Evolutionary conservation across 2,888 invertebrate genomes (phyloP), one percentile per base, ranked within the genome.

Genomic region (Marasmarcha lunaedactyla): DNA sequence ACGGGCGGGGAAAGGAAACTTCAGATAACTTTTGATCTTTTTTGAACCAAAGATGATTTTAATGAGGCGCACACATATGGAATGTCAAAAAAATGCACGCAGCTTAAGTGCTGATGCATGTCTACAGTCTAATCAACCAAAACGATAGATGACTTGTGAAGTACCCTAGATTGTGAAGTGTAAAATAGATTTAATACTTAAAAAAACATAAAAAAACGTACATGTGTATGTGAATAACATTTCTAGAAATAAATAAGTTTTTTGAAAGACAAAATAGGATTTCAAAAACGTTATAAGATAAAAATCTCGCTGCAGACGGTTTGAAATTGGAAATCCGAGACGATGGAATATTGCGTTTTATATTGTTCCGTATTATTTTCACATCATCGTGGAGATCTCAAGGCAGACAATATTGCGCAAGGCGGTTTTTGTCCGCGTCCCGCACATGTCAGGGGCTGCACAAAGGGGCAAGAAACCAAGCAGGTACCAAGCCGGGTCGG

Each of bases 21-120:
- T 66, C 71, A 76, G 76, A 79, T 78, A 81, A 81, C 78, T 81
- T 81, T 79, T 78, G 79, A 83, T 79, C 81, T 81, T 78, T 81
- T 78, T 76, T 71, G 72, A 70, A 62, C 64, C 60, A 65, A 66
- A 73, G 74, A 67, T 71, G 76, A 77, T 78, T 81, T 78, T 78
- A 81, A 83, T 81, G 81, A 79, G 71, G 73, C 71, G 70, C 69
- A 63, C 74, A 71, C 78, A 81, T 77, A 77, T 79, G 81, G 73
- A 69, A 65, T 62, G 57, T 54, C 64, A 62, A 71, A 73, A 83
- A 81, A 81, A 81, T 79, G 69, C 71, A 61, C 68, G 62, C 67
- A 55, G 38, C 48, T 57, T 77, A 77, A 78, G 81, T 81, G 81
- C 81, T 78, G 81, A 83, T 79, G 72, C 79, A 73, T 79, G 78